phyloP scores from a whole-genome alignment of 2,113 vertebrate genomes.

The Sturnira hondurensis region DNA sequence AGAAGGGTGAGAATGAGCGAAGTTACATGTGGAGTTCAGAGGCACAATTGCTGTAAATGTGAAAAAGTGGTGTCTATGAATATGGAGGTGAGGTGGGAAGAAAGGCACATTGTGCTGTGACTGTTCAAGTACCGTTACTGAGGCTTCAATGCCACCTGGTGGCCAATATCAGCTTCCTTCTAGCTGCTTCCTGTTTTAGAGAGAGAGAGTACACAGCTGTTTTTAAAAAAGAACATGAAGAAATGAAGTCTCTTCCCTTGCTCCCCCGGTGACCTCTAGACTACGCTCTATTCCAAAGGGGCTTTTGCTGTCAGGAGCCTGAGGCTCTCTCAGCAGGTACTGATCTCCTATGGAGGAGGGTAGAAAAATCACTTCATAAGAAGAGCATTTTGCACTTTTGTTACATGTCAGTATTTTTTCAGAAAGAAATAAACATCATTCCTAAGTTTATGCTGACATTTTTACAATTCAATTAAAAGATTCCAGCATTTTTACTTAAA shows the following conservation, averaged over 20 bases:
- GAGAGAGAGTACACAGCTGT: background rate
- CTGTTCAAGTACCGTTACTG: background rate
- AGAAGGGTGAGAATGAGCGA: background rate
- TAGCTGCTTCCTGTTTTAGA: background rate
- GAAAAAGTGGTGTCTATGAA: background rate
- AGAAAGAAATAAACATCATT: constrained; percentile 42
- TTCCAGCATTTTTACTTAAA: constrained; percentile 4
- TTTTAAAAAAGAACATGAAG: background rate
- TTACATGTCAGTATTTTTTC: no score
- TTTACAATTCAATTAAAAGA: constrained; percentile 21
- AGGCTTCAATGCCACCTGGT: constrained; percentile 48
- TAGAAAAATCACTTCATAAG: background rate
- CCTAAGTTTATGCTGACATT: background rate
- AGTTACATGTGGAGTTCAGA: background rate
- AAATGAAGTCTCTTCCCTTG: no score
- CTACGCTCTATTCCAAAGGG: background rate
- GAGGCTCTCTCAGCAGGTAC: no score
- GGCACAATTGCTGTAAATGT: background rate
- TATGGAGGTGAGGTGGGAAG: background rate
- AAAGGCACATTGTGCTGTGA: rapidly evolving
- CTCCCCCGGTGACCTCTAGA: background rate
- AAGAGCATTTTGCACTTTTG: background rate
- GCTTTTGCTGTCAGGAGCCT: background rate
- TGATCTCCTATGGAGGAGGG: background rate
- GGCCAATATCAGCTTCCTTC: background rate